phyloP scores from a whole-genome alignment of 2,113 vertebrate species.

The Polyodon spathula region DNA sequence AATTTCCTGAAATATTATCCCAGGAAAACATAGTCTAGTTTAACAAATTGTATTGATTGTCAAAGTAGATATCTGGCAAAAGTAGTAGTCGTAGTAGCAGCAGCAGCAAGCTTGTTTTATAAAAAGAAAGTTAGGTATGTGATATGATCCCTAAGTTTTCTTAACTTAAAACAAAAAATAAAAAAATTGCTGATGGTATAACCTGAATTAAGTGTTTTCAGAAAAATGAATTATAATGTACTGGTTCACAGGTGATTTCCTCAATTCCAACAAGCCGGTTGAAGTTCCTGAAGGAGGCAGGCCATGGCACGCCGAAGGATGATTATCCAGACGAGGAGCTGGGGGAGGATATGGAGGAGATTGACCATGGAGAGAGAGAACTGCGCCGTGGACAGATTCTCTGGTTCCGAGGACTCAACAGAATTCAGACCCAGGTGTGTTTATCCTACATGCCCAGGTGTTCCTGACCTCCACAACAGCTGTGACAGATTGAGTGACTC shows the following conservation, averaged over 20 bases:
- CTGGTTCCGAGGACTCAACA: slow-evolving; percentile 98
- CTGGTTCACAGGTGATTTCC: slow-evolving; percentile 73
- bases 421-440: slow-evolving; percentile 98
- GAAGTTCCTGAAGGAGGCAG: slow-evolving; percentile 94
- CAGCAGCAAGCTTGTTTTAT: no score
- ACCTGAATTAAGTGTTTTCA: no score
- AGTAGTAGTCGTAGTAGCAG: no score
- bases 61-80: no score
- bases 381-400: slow-evolving; percentile 94
- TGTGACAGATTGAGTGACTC: background rate
- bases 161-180: no score
- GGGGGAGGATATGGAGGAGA: slow-evolving; percentile 89
- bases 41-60: no score
- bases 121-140: no score
- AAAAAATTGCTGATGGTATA: no score
- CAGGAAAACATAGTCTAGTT: no score
- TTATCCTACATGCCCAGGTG: slow-evolving; percentile 17
- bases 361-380: slow-evolving; percentile 93
- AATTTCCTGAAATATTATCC: no score
- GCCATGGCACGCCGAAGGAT: slow-evolving; percentile 93
- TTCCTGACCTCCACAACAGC: background rate
- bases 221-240: background rate
- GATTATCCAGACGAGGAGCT: slow-evolving; percentile 90
- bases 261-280: slow-evolving; percentile 90
- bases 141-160: no score